These are phyloP conservation scores for Orthosia incerta DNA, from an alignment of 2,888 invertebrate species.

Conservation along the genomic window DNA sequence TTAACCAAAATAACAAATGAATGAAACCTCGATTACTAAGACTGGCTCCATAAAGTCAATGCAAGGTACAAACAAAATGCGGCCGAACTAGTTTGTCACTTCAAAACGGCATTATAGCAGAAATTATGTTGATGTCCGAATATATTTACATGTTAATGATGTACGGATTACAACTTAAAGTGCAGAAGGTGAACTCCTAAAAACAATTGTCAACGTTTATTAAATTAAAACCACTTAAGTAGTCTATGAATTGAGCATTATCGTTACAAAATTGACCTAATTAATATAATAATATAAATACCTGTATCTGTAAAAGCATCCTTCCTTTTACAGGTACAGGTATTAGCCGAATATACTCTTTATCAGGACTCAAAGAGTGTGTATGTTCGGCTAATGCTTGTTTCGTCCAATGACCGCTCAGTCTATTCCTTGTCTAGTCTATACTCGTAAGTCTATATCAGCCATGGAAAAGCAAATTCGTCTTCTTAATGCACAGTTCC, in stretches of 20 bases:
- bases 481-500: not conserved
- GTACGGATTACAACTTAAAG: not conserved
- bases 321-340: too few relatives aligned
- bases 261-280: too few relatives aligned
- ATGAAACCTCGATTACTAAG: constrained; percentile 44
- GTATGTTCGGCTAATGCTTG: too few relatives aligned
- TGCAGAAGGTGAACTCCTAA: constrained; percentile 41
- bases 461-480: not conserved
- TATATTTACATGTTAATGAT: constrained; percentile 48
- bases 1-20: constrained; percentile 17
- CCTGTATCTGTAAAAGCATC: too few relatives aligned
- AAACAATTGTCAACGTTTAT: not conserved
- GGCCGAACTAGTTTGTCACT: constrained; percentile 46
- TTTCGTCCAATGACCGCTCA: too few relatives aligned
- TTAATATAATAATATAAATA: too few relatives aligned
- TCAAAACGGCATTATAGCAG: constrained; percentile 45
- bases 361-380: too few relatives aligned
- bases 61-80: constrained; percentile 22
- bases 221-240: too few relatives aligned
- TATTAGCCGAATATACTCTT: too few relatives aligned
- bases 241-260: too few relatives aligned
- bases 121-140: constrained; percentile 48
- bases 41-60: constrained; percentile 42
- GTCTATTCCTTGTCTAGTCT: not conserved
- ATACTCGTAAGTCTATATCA: not conserved